These are phyloP conservation scores for Microctonus brassicae DNA, from an alignment of 2,888 invertebrate genomes.

Conservation along the genomic window DNA sequence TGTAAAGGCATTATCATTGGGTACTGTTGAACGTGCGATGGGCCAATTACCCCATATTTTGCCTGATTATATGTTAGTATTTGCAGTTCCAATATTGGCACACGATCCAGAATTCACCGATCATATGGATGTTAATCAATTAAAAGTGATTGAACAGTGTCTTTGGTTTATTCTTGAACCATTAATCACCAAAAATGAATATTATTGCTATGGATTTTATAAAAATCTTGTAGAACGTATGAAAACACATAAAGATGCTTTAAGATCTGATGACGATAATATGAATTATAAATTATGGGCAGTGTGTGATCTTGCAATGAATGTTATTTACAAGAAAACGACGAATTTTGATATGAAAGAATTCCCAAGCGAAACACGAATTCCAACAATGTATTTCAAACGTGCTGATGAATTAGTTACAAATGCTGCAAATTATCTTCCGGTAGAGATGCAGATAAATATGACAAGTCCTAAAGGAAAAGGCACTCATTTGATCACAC, in stretches of 20 bases:
- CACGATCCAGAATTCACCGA: slow-evolving; percentile 89
- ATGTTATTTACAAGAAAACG: slow-evolving; percentile 89
- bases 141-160: slow-evolving; percentile 87
- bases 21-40: slow-evolving; percentile 71
- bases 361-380: slow-evolving; percentile 86
- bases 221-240: slow-evolving; percentile 93
- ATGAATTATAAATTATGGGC: slow-evolving; percentile 95
- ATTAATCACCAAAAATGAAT: slow-evolving; percentile 91
- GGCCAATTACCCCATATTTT: slow-evolving; percentile 87
- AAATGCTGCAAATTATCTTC: slow-evolving; percentile 86
- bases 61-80: slow-evolving; percentile 97
- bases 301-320: slow-evolving; percentile 94
- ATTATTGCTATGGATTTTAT: slow-evolving; percentile 95
- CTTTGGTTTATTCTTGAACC: slow-evolving; percentile 96
- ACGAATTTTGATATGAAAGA: slow-evolving; percentile 91
- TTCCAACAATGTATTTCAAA: slow-evolving; percentile 92
- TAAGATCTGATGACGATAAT: slow-evolving; percentile 84
- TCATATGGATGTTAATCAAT: slow-evolving; percentile 82
- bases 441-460: slow-evolving; percentile 81
- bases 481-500: slow-evolving; percentile 58
- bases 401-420: slow-evolving; percentile 79
- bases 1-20: slow-evolving; percentile 85
- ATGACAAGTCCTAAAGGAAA: slow-evolving; percentile 69
- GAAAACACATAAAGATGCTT: slow-evolving; percentile 93
- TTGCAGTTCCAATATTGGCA: slow-evolving; percentile 95